Conservation (phyloP, 2,888 invertebrate species). For the Ophioninae sp. region DNA sequence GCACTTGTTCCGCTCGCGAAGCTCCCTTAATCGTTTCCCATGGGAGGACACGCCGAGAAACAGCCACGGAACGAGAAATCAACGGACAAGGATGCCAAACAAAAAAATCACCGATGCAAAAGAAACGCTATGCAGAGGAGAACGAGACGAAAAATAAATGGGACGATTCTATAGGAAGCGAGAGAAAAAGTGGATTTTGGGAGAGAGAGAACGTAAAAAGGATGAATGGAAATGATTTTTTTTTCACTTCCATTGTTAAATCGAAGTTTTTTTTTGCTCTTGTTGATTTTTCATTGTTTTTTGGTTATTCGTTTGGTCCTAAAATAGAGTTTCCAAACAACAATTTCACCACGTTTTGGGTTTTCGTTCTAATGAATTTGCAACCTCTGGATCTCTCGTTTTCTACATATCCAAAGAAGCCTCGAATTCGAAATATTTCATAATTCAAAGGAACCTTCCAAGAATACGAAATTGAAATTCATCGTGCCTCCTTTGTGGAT, state of each 20-base stretch:
- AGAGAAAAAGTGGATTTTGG: neutral
- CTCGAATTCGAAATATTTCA: no score
- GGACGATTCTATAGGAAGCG: neutral
- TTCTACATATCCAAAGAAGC: no score
- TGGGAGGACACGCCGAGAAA: conserved; percentile 47
- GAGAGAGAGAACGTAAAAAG: neutral
- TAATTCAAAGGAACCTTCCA: no score
- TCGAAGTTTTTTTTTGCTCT: conserved; percentile 60
- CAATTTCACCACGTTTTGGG: no score
- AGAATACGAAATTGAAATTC: no score
- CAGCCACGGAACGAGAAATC: conserved; percentile 23
- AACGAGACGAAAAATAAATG: neutral
- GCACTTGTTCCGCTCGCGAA: conserved; percentile 19
- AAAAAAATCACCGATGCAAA: neutral
- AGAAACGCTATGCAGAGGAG: conserved; percentile 3
- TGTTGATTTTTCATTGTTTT: conserved; percentile 58
- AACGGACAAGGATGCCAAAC: conserved; percentile 33
- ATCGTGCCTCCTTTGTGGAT: no score
- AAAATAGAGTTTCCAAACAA: neutral
- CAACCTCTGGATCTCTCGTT: no score
- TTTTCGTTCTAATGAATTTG: no score
- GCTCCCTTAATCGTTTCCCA: conserved; percentile 60
- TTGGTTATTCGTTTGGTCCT: conserved; percentile 14
- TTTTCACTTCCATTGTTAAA: neutral
- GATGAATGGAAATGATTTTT: neutral